These are phyloP conservation scores for Calyptomena viridis DNA, from an alignment of 2,113 vertebrate genomes.

Conservation along the genomic window DNA sequence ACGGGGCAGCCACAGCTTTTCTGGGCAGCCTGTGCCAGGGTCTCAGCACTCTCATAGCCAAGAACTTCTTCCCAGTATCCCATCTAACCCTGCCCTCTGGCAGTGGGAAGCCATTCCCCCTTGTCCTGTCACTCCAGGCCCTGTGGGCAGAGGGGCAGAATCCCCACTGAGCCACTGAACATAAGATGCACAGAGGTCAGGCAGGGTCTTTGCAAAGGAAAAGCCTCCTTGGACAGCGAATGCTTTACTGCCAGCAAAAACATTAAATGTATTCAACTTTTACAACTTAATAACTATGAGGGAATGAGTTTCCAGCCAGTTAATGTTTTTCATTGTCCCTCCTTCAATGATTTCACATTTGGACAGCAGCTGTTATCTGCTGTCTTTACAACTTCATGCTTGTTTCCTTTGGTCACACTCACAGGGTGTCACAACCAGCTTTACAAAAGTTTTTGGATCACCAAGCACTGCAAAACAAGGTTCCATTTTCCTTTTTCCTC, in stretches of 20 bases:
- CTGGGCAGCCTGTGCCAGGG: neutral
- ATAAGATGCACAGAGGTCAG: neutral
- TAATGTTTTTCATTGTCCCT: neutral
- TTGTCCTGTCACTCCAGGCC: neutral
- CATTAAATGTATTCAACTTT: neutral
- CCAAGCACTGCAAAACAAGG: neutral
- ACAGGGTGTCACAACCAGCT: neutral
- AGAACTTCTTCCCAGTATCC: fast-evolving
- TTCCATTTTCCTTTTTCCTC: neutral
- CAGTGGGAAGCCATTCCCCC: neutral
- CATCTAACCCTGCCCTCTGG: neutral
- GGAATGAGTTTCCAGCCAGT: neutral
- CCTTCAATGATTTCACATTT: neutral
- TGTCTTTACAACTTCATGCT: neutral
- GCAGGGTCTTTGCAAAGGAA: neutral
- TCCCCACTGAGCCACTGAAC: neutral
- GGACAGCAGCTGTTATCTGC: neutral
- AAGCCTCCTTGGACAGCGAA: neutral
- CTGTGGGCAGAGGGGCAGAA: neutral
- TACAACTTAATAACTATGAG: neutral
- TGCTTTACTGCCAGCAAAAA: neutral
- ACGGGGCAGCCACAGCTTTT: neutral
- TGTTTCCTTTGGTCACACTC: neutral
- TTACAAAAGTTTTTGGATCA: neutral
- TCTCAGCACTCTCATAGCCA: fast-evolving